Conservation (phyloP, 2,888 invertebrate genomes). For the Ophioninae sp. region DNA sequence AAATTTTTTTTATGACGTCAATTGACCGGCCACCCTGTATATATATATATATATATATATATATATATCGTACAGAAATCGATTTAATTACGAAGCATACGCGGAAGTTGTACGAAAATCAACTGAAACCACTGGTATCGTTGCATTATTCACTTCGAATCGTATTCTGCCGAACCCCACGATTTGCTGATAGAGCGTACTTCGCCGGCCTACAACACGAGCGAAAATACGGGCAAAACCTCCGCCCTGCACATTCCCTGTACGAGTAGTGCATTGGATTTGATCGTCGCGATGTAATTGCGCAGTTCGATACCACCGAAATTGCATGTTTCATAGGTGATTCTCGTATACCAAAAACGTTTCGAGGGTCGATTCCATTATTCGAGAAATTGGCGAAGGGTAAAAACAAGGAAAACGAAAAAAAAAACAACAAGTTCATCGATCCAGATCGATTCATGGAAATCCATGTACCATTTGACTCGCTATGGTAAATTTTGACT, state of each 20-base stretch:
- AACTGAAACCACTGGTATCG: neutral
- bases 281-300: constrained; percentile 38
- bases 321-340: constrained; percentile 34
- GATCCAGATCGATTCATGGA: too few species aligned
- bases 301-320: constrained; percentile 33
- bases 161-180: neutral
- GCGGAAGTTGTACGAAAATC: constrained; percentile 22
- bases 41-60: neutral
- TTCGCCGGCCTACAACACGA: neutral
- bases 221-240: neutral
- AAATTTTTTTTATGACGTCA: too few species aligned
- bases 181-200: constrained; percentile 4
- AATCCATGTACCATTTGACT: neutral
- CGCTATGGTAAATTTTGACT: neutral
- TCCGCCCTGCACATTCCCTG: neutral
- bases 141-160: constrained; percentile 10
- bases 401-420: too few species aligned
- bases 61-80: neutral
- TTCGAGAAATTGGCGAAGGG: constrained; percentile 10
- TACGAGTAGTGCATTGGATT: constrained; percentile 22
- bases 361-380: constrained; percentile 18
- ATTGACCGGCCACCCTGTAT: too few species aligned
- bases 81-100: constrained; percentile 10
- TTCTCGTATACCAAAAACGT: constrained; percentile 18
- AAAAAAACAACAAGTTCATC: neutral